Percentiles rank a stretch among this genome's conserved stretches.
Evolutionary conservation across 2,113 vertebrate species (phyloP).

Genomic region (Atherinomorus stipes): DNA sequence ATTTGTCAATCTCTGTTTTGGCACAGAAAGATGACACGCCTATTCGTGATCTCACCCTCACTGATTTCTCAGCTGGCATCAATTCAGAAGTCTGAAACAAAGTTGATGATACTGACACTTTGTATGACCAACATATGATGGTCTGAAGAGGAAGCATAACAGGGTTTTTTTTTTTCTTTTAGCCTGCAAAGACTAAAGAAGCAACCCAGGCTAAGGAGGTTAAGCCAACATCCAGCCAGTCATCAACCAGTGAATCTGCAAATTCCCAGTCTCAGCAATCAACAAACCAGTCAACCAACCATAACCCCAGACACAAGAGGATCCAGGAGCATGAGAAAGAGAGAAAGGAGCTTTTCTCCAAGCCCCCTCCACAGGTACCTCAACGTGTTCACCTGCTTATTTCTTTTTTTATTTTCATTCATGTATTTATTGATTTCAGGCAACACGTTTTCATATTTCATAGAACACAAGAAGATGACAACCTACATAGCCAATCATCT

Average conservation of each 20-base stretch:
- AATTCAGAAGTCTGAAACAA: too few species aligned
- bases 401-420: too few species aligned
- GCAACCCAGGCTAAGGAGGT: constrained; percentile 78
- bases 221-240: constrained; percentile 77
- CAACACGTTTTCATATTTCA: too few species aligned
- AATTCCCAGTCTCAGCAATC: constrained; percentile 48
- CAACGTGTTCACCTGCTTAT: not conserved
- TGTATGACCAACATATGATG: too few species aligned
- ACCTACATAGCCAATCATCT: too few species aligned
- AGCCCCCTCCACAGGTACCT: constrained; percentile 85
- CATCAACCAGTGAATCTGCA: constrained; percentile 60
- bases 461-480: too few species aligned
- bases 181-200: constrained; percentile 90
- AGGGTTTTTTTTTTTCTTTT: not conserved
- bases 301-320: constrained; percentile 86
- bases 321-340: constrained; percentile 93
- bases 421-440: too few species aligned
- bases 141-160: too few species aligned
- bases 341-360: constrained; percentile 91
- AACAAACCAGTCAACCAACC: constrained; percentile 56
- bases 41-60: too few species aligned
- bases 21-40: not conserved
- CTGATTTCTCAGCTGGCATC: too few species aligned
- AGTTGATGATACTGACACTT: too few species aligned
- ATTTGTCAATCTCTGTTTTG: not conserved